Base-by-base conservation (phyloP, 2,888 invertebrate species). In the Pimpla rufipes region DNA sequence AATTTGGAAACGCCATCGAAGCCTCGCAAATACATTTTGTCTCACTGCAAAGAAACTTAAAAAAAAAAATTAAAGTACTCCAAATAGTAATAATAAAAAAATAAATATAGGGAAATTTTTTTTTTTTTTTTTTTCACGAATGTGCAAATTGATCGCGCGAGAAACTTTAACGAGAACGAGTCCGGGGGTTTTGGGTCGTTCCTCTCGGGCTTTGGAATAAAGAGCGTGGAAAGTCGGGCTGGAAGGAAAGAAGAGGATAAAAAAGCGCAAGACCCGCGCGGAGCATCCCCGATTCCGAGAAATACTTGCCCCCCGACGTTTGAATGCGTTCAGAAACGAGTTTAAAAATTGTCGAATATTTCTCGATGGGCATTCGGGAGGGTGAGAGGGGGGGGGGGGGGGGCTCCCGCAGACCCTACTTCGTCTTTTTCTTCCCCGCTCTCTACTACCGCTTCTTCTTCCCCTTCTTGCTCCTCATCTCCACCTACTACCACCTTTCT, bases 321-420 rank as follows among this genome's bases (percentile, higher is more conserved):
- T 88, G 89, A 90, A 90, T 90, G 90, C 88, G 90, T 89, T 90
- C 90, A 87, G 89, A 89, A 91, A 91, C 92, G 91, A 90, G 92
- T 92, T 92, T 91, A 90, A 92, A 91, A 91, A 92, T 91, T 92
- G 90, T 89, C 91, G 91, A 92, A 92, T 92, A 91, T 92, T 91
- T 90, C 90, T 89, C 88, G 87, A 83, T 77, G 81, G 79, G 70
- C 85, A 79, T 79, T 83, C 67, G 66, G 75, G 64, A 81, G 82
- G 85, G 80, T 83, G 80, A 77, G 52, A 76, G 47, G 81, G 82
- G 85, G 80, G 84, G 80, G 78, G 52, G 79, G 47, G 81, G 79
- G 83, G 81, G 77, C 50, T 85, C 79, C 81, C 76, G 79, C 79
- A 74, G 77, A 79, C 67, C 66, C 29, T 73, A 50, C 67, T 59